These are phyloP conservation scores for Rotaria macrura DNA, from an alignment of 2,888 invertebrate species.

Conservation along the genomic window DNA sequence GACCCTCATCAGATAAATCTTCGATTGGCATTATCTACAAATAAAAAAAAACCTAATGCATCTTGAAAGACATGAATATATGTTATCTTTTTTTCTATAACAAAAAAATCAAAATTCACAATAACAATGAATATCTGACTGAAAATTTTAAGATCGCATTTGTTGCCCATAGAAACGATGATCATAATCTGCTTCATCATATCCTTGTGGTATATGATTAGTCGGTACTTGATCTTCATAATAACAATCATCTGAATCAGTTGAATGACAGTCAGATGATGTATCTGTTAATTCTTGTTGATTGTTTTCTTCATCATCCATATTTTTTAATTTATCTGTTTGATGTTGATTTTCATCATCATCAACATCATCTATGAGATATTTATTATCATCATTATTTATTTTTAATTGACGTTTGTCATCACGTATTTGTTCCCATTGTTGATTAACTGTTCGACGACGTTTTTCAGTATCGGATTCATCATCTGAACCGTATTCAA, in stretches of 20 bases:
- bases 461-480: background rate
- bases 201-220: conserved; percentile 5
- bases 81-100: background rate
- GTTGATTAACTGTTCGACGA: background rate
- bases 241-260: conserved; percentile 17
- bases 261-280: background rate
- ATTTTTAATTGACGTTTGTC: background rate
- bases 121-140: background rate
- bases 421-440: background rate
- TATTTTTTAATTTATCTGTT: background rate
- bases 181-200: conserved; percentile 7
- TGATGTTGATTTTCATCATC: background rate
- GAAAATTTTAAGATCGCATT: background rate
- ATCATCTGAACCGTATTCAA: background rate
- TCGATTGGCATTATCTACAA: background rate
- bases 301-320: background rate
- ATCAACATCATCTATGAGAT: background rate
- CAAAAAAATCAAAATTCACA: background rate
- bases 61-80: background rate
- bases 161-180: conserved; percentile 17
- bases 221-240: conserved; percentile 14
- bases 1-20: conserved; percentile 27
- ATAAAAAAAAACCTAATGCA: background rate
- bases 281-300: conserved; percentile 10
- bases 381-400: background rate